Percentiles rank a stretch among this genome's conserved stretches.
Conservation (phyloP, 1,140 invertebrate species). For the Pissodes strobi region DNA sequence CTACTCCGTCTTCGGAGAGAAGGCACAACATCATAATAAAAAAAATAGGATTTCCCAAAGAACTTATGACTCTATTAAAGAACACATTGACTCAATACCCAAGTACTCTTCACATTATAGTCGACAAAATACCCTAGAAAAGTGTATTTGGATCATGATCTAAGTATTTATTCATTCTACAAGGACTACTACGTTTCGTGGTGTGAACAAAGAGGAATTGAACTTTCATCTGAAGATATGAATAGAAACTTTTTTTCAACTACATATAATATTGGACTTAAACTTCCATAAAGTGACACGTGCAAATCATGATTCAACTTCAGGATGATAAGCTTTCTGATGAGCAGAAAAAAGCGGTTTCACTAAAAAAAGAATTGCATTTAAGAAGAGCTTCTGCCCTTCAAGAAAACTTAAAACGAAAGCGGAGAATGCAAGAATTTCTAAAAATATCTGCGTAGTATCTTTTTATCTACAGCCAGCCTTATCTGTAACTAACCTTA, state of each 20-base stretch:
- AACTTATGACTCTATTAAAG: not conserved
- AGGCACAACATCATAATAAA: not conserved
- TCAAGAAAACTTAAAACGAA: not conserved
- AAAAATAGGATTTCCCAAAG: not conserved
- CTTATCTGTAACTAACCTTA: not conserved
- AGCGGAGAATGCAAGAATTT: conserved; percentile 1
- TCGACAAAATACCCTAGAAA: not conserved
- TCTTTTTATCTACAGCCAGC: conserved; percentile 3
- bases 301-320: not conserved
- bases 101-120: not conserved
- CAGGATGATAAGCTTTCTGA: not conserved
- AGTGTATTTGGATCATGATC: conserved; percentile 2
- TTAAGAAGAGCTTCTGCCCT: not conserved
- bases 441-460: not conserved
- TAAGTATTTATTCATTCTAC: conserved; percentile 2
- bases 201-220: not conserved
- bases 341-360: not conserved
- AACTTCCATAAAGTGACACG: conserved; percentile 7
- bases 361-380: not conserved
- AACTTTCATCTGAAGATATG: not conserved
- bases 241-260: not conserved
- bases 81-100: conserved; percentile 8
- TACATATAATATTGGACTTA: conserved; percentile 3
- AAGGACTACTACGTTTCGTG: not conserved
- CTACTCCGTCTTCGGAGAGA: not conserved